These are phyloP conservation scores for Bovichtus variegatus DNA, from an alignment of 2,797 vertebrate genomes.

Conservation along the genomic window DNA sequence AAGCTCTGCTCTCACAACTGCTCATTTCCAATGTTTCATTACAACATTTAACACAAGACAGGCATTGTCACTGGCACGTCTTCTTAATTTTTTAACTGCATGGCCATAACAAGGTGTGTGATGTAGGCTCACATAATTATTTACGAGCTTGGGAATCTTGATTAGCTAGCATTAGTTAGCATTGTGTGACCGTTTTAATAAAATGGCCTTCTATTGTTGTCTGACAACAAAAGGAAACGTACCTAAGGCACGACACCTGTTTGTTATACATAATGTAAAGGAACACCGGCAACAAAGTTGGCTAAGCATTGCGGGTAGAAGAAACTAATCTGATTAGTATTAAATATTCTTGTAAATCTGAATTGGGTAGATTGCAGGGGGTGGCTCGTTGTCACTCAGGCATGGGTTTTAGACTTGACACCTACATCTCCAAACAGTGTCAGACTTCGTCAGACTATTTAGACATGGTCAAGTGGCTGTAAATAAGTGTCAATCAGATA, in stretches of 20 bases:
- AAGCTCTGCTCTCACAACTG: not conserved
- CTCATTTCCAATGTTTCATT: not conserved
- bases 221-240: constrained; percentile 16
- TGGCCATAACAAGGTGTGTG: not conserved
- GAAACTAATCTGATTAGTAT: rapidly evolving
- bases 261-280: not conserved
- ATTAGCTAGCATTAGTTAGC: not conserved
- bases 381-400: not conserved
- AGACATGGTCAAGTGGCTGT: constrained; percentile 26
- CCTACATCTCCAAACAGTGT: not conserved
- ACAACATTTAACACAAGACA: not conserved
- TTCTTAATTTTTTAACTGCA: not conserved
- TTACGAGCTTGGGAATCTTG: not conserved
- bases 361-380: not conserved
- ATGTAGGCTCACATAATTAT: constrained; percentile 1
- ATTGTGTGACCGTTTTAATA: constrained; percentile 3
- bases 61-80: not conserved
- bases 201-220: not conserved
- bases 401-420: not conserved
- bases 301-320: not conserved
- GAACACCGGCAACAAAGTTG: not conserved
- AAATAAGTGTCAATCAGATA: constrained; percentile 47
- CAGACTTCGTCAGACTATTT: not conserved
- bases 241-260: too few species aligned
- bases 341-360: constrained; percentile 2